Evolutionary conservation across 2,113 vertebrate species (phyloP), one percentile per base, ranked within the genome.

Genomic region (Elachura formosa): DNA sequence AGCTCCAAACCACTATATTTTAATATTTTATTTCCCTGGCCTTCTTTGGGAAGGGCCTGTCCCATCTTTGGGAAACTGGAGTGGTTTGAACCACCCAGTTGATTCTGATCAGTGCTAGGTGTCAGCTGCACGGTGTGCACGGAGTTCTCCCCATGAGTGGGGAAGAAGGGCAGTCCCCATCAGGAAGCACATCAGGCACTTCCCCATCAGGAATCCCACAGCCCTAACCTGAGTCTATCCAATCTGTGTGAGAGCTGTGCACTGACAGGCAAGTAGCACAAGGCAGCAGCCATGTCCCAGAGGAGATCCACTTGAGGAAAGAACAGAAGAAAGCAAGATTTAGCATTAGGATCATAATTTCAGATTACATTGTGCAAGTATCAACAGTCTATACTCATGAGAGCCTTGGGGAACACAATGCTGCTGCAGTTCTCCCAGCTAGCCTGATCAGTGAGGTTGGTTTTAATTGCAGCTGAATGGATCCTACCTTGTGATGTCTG

Each of bases 291-390:
- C 33, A 0, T n/a, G 19, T 80, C 95, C 96, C 94, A 73, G 80
- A 68, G 93, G 97, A 84, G 94, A 94, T 63, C 93, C 90, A 94
- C 97, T 96, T 87, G 94, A 94, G 89, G 62, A 74, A 89, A 75
- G 91, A 95, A 96, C 78, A 96, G 93, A 97, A 95, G 88, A 96
- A 96, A 97, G 97, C 95, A 90, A 86, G 93, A 92, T 82, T 72
- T 76, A 93, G 90, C 83, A 90, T 84, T 95, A 81, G 72, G 95
- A 94, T 96, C 81, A 90, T 96, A 96, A 97, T 96, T 98, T 97
- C 93, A 96, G 96, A 96, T 95, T 94, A 83, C 73, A 78, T 91
- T 88, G 89, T 95, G 85, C 24, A 8, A 62, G 84, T 84, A 94
- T 84, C 95, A 95, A 94, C 77, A 87, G 91, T 83, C 45, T 26